These are phyloP conservation scores for Ardeotis arabs DNA, from an alignment of 2,113 vertebrate genomes.

Conservation along the genomic window DNA sequence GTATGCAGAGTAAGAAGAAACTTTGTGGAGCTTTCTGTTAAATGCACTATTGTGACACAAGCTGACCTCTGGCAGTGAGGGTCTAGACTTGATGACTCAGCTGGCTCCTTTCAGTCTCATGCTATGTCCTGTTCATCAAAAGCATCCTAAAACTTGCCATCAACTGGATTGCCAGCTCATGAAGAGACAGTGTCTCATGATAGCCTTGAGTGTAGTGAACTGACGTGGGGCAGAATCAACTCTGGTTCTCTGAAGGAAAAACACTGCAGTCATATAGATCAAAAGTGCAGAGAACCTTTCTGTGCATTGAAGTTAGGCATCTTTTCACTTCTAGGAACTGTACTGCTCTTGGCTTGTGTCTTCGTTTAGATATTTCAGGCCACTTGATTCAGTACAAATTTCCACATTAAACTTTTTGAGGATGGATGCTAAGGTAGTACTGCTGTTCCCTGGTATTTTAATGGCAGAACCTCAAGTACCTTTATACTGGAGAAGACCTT, in stretches of 20 bases:
- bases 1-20: not conserved
- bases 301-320: not conserved
- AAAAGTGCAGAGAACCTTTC: not conserved
- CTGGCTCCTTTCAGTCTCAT: not conserved
- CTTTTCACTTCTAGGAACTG: not conserved
- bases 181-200: not conserved
- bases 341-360: not conserved
- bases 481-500: not conserved
- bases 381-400: not conserved
- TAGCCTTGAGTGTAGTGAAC: not conserved
- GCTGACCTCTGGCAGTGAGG: not conserved
- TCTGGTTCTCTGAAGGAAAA: not conserved
- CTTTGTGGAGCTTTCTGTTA: not conserved
- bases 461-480: not conserved
- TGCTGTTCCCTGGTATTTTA: not conserved
- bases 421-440: not conserved
- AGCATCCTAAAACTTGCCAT: not conserved
- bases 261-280: not conserved
- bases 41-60: fast-evolving
- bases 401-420: not conserved
- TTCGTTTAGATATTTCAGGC: not conserved
- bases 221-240: not conserved
- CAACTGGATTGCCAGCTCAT: not conserved
- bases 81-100: not conserved
- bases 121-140: not conserved